Evolutionary conservation across 2,888 invertebrate species (phyloP).

Genomic region (Eupithecia tripunctaria): DNA sequence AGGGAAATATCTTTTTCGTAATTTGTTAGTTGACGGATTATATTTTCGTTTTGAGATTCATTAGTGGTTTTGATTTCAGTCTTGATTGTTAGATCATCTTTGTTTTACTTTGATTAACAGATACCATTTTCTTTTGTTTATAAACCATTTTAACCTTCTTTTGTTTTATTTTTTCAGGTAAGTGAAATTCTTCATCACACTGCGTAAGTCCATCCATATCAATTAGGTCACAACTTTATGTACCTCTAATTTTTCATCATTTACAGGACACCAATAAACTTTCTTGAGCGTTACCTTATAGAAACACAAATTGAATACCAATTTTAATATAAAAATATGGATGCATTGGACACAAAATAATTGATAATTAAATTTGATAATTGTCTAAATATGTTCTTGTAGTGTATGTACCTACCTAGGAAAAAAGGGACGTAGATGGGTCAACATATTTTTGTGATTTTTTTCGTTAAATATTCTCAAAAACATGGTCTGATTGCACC

Average conservation of each 20-base stretch:
- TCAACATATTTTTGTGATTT: no score
- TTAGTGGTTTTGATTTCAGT: constrained; percentile 19
- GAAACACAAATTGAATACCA: background rate
- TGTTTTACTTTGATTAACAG: background rate
- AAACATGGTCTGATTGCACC: no score
- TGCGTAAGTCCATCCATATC: background rate
- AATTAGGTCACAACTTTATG: background rate
- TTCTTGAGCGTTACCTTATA: background rate
- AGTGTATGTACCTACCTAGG: no score
- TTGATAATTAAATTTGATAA: no score
- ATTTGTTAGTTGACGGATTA: constrained; percentile 62
- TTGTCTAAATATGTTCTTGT: no score
- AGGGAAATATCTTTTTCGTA: constrained; percentile 73
- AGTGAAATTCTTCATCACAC: background rate
- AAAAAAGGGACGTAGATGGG: no score
- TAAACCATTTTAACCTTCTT: background rate
- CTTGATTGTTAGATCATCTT: constrained; percentile 12
- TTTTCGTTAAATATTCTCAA: no score
- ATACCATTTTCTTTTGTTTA: background rate
- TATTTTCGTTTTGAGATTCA: constrained; percentile 22
- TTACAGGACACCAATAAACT: background rate
- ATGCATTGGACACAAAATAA: no score
- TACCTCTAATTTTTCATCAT: background rate
- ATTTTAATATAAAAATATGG: no score
- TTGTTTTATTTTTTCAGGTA: constrained; percentile 16